Evolutionary conservation across 2,888 invertebrate genomes (phyloP).

Genomic region (Caenorhabditis becei): DNA sequence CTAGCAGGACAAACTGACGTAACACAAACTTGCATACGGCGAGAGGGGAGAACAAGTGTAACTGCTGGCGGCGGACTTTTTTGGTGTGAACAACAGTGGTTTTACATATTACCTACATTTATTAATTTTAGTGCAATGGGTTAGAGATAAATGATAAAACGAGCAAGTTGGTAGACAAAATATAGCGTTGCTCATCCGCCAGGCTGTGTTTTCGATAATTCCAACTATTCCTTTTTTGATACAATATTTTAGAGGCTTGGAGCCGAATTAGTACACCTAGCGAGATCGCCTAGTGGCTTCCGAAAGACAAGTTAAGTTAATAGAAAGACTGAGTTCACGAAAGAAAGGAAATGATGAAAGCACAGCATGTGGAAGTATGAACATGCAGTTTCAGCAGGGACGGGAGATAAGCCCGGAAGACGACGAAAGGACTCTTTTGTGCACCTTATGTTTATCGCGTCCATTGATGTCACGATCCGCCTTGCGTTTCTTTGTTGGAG

Average conservation of each 20-base stretch:
- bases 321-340: slow-evolving; percentile 1
- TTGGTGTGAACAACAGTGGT: not conserved
- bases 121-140: not conserved
- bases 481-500: slow-evolving; percentile 8
- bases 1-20: not conserved
- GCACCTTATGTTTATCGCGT: not conserved
- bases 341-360: not conserved
- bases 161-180: not conserved
- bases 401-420: slow-evolving; percentile 5
- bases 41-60: not conserved
- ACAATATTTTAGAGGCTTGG: not conserved
- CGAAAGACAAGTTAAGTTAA: not conserved
- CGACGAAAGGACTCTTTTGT: not conserved
- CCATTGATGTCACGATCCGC: not conserved
- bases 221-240: no score
- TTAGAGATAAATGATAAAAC: not conserved
- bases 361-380: slow-evolving; percentile 4
- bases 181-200: not conserved
- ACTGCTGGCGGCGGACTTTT: no score
- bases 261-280: not conserved
- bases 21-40: slow-evolving; percentile 2
- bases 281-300: not conserved
- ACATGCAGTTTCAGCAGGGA: slow-evolving; percentile 13
- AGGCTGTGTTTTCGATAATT: slow-evolving; percentile 8
- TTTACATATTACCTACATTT: not conserved